Conservation (phyloP, 2,113 vertebrate genomes). For the Numida meleagris region DNA sequence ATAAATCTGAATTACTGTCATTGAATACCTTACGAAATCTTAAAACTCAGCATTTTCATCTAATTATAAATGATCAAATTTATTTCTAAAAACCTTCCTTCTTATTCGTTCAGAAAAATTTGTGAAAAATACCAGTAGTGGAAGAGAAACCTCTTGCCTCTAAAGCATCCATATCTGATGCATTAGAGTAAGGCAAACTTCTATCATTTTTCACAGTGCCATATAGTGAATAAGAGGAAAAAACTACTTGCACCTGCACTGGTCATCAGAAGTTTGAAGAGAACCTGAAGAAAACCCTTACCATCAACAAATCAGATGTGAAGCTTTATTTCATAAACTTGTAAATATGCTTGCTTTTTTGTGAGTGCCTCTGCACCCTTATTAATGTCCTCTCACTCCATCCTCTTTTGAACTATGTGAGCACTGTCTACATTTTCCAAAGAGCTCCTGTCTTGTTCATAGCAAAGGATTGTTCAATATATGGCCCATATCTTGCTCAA, state of each 20-base stretch:
- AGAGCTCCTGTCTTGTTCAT: not conserved
- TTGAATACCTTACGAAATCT: not conserved
- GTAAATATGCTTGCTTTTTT: not conserved
- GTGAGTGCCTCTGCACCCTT: not conserved
- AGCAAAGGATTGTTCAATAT: not conserved
- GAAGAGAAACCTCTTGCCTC: not conserved
- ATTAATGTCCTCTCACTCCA: not conserved
- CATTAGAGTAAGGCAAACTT: not conserved
- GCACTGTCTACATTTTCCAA: not conserved
- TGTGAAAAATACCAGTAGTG: not conserved
- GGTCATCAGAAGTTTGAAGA: not conserved
- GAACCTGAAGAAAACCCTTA: not conserved
- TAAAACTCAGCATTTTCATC: not conserved
- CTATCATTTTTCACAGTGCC: not conserved
- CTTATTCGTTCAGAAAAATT: not conserved
- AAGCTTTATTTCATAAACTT: not conserved
- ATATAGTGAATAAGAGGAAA: not conserved
- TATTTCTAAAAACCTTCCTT: not conserved
- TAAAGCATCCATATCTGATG: not conserved
- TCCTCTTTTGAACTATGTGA: not conserved
- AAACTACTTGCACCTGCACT: not conserved
- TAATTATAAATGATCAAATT: not conserved
- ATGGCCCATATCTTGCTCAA: not conserved
- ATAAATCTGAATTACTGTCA: not conserved
- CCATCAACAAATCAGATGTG: not conserved